A percentile compares a stretch with the other conserved stretches of the same genome.
These are phyloP conservation scores for Ylistrum balloti DNA, from an alignment of 1,140 invertebrate species.

Conservation along the genomic window DNA sequence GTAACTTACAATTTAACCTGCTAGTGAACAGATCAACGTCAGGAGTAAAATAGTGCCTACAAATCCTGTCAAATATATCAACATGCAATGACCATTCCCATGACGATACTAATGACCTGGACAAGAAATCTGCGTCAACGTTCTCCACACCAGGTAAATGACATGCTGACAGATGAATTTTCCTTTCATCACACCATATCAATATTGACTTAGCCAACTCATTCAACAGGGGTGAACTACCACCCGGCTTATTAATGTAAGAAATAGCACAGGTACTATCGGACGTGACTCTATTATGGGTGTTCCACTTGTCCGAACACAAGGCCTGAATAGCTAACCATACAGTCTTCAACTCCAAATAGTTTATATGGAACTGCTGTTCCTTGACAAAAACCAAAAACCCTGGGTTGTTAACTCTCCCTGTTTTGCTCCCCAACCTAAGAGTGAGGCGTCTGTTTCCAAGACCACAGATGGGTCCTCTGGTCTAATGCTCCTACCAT, in stretches of 20 bases:
- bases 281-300: constrained; percentile 45
- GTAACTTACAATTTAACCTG: constrained; percentile 46
- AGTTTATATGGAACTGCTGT: constrained; percentile 44
- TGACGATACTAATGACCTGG: constrained; percentile 36
- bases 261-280: constrained; percentile 53
- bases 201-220: constrained; percentile 50
- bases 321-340: constrained; percentile 15
- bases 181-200: constrained; percentile 51
- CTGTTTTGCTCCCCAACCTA: constrained; percentile 49
- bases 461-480: constrained; percentile 29
- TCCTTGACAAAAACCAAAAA: constrained; percentile 27
- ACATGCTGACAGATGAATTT: background rate
- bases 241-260: constrained; percentile 49
- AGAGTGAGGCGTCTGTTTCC: constrained; percentile 46
- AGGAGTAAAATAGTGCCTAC: constrained; percentile 13
- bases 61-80: constrained; percentile 47
- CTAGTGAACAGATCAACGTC: constrained; percentile 56
- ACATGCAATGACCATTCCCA: constrained; percentile 48
- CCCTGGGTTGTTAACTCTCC: background rate
- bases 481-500: background rate
- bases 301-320: background rate
- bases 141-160: constrained; percentile 55
- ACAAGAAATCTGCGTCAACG: constrained; percentile 48
- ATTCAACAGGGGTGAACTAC: background rate
- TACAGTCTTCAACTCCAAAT: constrained; percentile 42